Evolutionary conservation across 2,113 vertebrate species (phyloP).

Genomic region (Nerophis ophidion): DNA sequence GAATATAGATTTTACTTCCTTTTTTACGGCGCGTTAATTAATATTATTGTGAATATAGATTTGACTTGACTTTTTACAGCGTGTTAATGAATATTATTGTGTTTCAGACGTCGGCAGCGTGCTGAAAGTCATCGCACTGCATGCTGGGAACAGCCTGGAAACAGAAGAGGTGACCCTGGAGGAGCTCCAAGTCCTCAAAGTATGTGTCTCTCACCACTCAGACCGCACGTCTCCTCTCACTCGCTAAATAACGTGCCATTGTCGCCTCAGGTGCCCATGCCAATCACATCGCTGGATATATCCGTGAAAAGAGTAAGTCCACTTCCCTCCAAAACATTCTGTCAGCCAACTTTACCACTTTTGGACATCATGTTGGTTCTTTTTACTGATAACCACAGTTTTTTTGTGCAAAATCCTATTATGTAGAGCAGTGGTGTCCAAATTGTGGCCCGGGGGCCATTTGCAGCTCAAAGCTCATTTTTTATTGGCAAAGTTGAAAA

Average conservation of each 20-base stretch:
- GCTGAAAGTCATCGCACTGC: constrained; percentile 82
- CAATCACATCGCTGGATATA: constrained; percentile 88
- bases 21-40: no score
- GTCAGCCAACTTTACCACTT: no score
- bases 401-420: no score
- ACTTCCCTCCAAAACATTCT: neutral
- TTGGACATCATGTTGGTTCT: neutral
- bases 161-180: constrained; percentile 86
- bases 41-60: no score
- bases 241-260: neutral
- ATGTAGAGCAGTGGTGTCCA: no score
- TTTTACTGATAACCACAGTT: no score
- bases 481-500: no score
- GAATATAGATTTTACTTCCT: no score
- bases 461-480: no score
- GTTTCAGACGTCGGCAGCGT: constrained; percentile 80
- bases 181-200: constrained; percentile 93
- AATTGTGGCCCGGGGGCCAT: no score
- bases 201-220: constrained; percentile 27
- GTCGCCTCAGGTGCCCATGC: constrained; percentile 72
- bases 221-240: neutral
- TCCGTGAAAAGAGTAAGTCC: constrained; percentile 87
- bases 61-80: no score
- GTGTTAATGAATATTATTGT: no score
- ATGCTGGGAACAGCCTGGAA: constrained; percentile 57